Conservation (phyloP, 2,888 invertebrate genomes). For the Brenthis ino region DNA sequence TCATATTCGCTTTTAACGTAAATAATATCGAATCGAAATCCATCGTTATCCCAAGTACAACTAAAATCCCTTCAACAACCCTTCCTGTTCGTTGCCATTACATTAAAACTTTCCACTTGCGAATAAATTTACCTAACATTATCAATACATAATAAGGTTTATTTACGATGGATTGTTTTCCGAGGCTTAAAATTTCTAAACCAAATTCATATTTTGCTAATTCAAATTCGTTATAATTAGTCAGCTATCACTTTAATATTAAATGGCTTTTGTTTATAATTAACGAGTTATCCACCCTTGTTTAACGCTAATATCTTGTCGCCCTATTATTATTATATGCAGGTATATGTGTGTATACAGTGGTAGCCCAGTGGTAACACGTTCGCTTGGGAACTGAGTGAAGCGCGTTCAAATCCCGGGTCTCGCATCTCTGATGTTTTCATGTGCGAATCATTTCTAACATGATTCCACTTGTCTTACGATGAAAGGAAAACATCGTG, state of each 20-base stretch:
- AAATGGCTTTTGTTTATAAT: not conserved
- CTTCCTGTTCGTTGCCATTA: slow-evolving; percentile 45
- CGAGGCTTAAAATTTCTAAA: not conserved
- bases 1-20: slow-evolving; percentile 13
- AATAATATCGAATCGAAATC: slow-evolving; percentile 40
- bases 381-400: too few species aligned
- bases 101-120: slow-evolving; percentile 42
- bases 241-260: not conserved
- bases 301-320: not conserved
- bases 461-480: too few species aligned
- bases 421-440: too few species aligned
- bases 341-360: too few species aligned
- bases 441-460: too few species aligned
- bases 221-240: slow-evolving; percentile 3
- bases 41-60: slow-evolving; percentile 48
- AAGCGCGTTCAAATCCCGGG: too few species aligned
- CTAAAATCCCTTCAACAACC: slow-evolving; percentile 63
- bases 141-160: slow-evolving; percentile 27
- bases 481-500: too few species aligned
- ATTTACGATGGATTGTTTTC: slow-evolving; percentile 17
- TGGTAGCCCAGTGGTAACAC: too few species aligned
- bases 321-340: too few species aligned
- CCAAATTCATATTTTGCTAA: not conserved
- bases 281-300: not conserved
- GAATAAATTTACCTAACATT: slow-evolving; percentile 34